Percentiles rank a stretch among this genome's conserved stretches.
Evolutionary conservation across 2,797 vertebrate genomes (phyloP).

Genomic region (Molossus alvarezi): DNA sequence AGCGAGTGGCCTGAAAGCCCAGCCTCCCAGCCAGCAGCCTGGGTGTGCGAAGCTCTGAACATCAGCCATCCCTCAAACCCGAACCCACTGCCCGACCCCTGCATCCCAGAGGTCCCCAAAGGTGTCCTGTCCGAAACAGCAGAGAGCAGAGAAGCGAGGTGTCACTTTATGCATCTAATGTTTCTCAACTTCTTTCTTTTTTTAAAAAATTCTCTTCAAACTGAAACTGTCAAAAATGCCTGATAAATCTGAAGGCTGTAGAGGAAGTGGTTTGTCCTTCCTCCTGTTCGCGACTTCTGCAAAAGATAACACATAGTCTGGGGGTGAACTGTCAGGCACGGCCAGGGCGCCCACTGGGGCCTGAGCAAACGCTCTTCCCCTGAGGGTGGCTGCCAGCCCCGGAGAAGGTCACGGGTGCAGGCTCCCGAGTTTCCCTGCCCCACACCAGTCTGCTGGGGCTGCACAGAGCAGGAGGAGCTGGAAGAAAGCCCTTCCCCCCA

Average conservation of each 20-base stretch:
- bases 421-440: background rate
- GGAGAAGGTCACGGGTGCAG: background rate
- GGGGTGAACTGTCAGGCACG: background rate
- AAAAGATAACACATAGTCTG: constrained; percentile 51
- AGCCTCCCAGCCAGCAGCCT: background rate
- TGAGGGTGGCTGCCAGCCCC: background rate
- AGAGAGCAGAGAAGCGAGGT: background rate
- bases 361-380: background rate
- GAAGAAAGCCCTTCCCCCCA: background rate
- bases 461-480: background rate
- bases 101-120: background rate
- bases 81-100: rapidly evolving
- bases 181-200: constrained; percentile 19
- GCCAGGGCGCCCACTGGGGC: background rate
- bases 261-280: constrained; percentile 84
- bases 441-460: background rate
- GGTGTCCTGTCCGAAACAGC: background rate
- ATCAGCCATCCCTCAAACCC: background rate
- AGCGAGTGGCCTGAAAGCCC: background rate
- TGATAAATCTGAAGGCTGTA: constrained; percentile 72
- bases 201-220: constrained; percentile 67
- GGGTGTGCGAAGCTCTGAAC: background rate
- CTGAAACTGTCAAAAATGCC: constrained; percentile 75
- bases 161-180: background rate
- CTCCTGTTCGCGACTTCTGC: constrained; percentile 59